These are phyloP conservation scores for Pseudonaja textilis DNA, from an alignment of 2,113 vertebrate genomes.

Conservation along the genomic window DNA sequence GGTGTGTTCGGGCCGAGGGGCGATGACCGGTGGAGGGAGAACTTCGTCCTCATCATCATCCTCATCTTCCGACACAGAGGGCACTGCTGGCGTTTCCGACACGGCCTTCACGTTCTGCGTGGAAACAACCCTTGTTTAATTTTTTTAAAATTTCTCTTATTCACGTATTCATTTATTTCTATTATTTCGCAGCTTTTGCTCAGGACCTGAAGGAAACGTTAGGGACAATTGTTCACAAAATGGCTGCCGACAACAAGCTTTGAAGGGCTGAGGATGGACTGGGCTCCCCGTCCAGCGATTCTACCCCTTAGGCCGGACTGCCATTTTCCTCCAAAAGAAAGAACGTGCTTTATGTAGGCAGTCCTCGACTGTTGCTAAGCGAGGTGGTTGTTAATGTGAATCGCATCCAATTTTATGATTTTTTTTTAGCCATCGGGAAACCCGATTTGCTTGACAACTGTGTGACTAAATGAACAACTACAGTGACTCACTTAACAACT, in stretches of 20 bases:
- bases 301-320: neutral
- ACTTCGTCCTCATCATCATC: slow-evolving; percentile 87
- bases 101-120: slow-evolving; percentile 85
- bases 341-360: neutral
- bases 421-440: no score
- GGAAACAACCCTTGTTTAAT: neutral
- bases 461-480: no score
- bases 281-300: neutral
- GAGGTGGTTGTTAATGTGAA: no score
- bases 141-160: no score
- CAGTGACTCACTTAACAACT: no score
- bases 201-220: neutral
- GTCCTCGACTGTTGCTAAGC: neutral
- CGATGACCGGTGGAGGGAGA: slow-evolving; percentile 86
- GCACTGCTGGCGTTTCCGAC: slow-evolving; percentile 86
- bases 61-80: slow-evolving; percentile 87
- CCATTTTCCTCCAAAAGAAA: neutral
- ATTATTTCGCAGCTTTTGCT: neutral
- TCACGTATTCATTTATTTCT: no score
- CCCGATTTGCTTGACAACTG: neutral
- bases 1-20: slow-evolving; percentile 92
- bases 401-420: no score
- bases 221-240: neutral
- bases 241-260: neutral
- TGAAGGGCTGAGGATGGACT: neutral